Conservation (phyloP, 1,140 invertebrate species). For the Acromyrmex charruanus region DNA sequence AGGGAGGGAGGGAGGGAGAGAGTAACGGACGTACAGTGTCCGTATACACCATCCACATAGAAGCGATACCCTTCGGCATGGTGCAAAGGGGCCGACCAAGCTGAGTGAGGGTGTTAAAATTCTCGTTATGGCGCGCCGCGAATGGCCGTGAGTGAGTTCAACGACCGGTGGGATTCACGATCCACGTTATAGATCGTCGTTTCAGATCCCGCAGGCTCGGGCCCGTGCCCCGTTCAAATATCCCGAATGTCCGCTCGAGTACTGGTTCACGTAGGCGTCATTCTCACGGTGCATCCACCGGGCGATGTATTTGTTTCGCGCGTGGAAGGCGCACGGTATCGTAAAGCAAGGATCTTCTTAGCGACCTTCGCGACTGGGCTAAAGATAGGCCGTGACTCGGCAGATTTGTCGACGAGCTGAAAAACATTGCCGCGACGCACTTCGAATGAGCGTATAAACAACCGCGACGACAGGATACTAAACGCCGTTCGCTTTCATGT, state of each 20-base stretch:
- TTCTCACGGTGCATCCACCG: conserved; percentile 55
- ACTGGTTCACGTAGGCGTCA: conserved; percentile 48
- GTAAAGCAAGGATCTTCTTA: conserved; percentile 42
- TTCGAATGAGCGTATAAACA: conserved; percentile 43
- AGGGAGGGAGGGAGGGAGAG: not conserved
- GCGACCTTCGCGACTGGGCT: conserved; percentile 44
- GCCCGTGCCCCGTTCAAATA: conserved; percentile 57
- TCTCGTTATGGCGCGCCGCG: conserved; percentile 68
- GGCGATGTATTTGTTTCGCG: conserved; percentile 55
- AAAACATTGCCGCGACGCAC: conserved; percentile 20
- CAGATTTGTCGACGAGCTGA: conserved; percentile 42
- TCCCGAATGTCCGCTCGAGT: conserved; percentile 28
- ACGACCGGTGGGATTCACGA: conserved; percentile 73
- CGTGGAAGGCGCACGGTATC: conserved; percentile 54
- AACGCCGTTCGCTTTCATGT: conserved; percentile 49
- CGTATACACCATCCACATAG: conserved; percentile 47
- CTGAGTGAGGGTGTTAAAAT: conserved; percentile 75
- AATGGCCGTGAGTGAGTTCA: conserved; percentile 72
- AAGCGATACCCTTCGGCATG: conserved; percentile 72
- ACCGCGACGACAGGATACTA: conserved; percentile 52
- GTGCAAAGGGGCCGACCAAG: conserved; percentile 68
- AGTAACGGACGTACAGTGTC: conserved; percentile 16
- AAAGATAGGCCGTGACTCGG: conserved; percentile 58
- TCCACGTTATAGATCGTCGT: conserved; percentile 71
- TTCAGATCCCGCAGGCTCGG: conserved; percentile 69